These are phyloP conservation scores for Charadrius vociferus DNA, from an alignment of 2,113 vertebrate species.

Conservation along the genomic window DNA sequence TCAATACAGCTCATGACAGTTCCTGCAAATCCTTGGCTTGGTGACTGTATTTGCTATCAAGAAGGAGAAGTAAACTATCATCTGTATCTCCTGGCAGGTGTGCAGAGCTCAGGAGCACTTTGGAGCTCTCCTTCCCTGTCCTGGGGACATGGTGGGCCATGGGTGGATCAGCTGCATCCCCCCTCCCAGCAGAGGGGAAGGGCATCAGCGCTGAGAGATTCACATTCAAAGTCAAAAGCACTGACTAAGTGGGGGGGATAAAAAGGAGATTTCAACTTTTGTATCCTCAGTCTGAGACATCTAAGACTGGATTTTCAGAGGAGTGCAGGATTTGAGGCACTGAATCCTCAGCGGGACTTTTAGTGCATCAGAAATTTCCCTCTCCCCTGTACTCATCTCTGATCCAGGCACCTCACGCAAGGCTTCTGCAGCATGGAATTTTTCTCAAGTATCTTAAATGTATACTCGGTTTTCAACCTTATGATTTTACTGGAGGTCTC, in stretches of 20 bases:
- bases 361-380: not conserved
- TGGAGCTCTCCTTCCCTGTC: not conserved
- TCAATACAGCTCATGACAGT: not conserved
- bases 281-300: not conserved
- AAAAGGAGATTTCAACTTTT: not conserved
- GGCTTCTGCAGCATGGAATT: not conserved
- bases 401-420: not conserved
- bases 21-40: not conserved
- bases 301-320: not conserved
- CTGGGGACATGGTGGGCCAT: not conserved
- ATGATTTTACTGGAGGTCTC: not conserved
- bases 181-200: not conserved
- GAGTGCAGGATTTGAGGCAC: not conserved
- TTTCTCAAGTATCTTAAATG: not conserved
- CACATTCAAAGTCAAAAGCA: not conserved
- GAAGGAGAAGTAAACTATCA: not conserved
- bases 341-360: fast-evolving
- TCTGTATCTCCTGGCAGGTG: not conserved
- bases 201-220: not conserved
- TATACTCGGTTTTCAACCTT: not conserved
- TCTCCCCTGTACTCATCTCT: not conserved
- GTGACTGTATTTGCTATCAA: not conserved
- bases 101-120: not conserved
- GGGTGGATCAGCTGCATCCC: not conserved
- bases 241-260: not conserved